Base-by-base conservation (phyloP, 2,888 invertebrate species). In the Cephus nigrinus region DNA sequence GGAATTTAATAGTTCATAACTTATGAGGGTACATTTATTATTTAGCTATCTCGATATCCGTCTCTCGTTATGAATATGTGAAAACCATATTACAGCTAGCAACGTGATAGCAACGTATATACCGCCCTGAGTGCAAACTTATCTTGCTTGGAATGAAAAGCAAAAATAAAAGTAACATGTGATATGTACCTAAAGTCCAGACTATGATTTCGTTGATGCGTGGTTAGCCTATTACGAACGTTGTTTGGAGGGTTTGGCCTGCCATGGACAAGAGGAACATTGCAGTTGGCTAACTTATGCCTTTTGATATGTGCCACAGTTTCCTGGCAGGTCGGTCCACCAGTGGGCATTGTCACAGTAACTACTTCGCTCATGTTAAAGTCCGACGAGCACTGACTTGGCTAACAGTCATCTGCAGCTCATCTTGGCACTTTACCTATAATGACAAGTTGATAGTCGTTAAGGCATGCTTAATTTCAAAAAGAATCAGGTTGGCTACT, bases 171-270 rank as follows among this genome's bases (percentile, higher is more conserved):
- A 55, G 23, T 55, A 40, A 75, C 74, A 80, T 36, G 33, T 34
- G 40, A 69, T 78, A 76, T 80, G 31, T 92, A 97, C 97, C 97
- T 96, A 92, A 97, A 97, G 92, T 97, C 97, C 92, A 97, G 93
- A 91, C 97, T 97, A 89, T 97, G 94, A 92, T 97, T 97, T 91
- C 97, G 94, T 92, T 97, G 97, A 92, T 97, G 97, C 85, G 93
- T 94, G 86, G 93, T 93, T 85, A 94, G 91, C 88, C 93, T 92
- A 81, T 92, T 93, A 87, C 93, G 93, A 81, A 90, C 90, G 85
- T 91, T 92, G 82, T 92, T 89, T 75, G 91, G 86, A 81, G 92
- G 89, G 84, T 91, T 92, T 80, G 93, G 92, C 81, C 93, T 92
- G 82, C 94, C 94, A 86, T 94, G 94, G 71, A 94, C 94, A 78